Evolutionary conservation across 2,888 invertebrate species (phyloP), one percentile per base, ranked within the genome.

Genomic region (Cataglyphis albicans): DNA sequence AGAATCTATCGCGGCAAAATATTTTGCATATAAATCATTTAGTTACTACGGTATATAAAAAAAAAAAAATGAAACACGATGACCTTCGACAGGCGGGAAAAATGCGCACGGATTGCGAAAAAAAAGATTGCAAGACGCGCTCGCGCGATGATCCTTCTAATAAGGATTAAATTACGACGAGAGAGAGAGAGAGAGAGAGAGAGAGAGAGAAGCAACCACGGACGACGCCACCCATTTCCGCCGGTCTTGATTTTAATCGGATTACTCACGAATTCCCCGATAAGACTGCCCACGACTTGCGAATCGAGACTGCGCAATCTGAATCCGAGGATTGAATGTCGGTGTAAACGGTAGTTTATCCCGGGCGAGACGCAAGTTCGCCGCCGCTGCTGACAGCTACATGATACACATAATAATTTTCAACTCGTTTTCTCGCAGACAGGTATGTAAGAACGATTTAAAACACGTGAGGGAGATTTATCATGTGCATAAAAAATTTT

Each of bases 191-290:
- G 25, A 25, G 25, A 25, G 25, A 25, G 25, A 25, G 25, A 83
- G 76, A 81, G 78, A 67, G 25, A 59, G 59, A 12, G 41, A 41
- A 41, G 15, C 44, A 48, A 48, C 18, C 18, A 6, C 18, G 18
- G 48, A 48, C 67, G 18, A 48, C 67, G 73, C 68, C 64, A 67
- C 59, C 59, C 52, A 81, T 82, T 81, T 86, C 76, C 84, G 85
- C 72, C 85, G 84, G 89, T 89, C 91, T 91, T 89, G 90, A 89
- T 90, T 90, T 91, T 91, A 91, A 92, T 92, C 91, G 89, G 88
- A 91, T 92, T 92, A 92, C 80, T 74, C 75, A 80, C 87, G 73
- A 89, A 91, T 91, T 90, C 84, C 78, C 18, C 83, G 86, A 89
- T 82, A 87, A 87, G 85, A 80, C 83, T 81, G 67, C 82, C 59